phyloP scores from a whole-genome alignment of 2,113 vertebrate genomes.

The Rhodinocichla rosea region DNA sequence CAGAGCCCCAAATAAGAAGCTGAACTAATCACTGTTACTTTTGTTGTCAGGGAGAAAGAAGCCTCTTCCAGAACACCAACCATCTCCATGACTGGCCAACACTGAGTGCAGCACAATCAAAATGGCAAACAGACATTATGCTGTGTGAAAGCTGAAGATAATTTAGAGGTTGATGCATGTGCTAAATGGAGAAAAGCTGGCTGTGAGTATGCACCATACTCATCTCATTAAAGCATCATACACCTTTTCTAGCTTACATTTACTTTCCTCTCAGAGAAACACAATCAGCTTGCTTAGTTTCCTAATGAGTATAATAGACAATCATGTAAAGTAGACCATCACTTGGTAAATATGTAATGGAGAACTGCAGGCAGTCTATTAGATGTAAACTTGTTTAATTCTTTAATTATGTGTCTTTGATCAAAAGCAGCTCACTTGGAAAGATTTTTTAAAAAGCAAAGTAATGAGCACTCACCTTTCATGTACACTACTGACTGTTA shows the following conservation, averaged over 20 bases:
- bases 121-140: conserved; percentile 51
- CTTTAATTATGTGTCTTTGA: conserved; percentile 68
- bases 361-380: conserved; percentile 62
- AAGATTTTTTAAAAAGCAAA: conserved; percentile 9
- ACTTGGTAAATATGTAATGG: conserved; percentile 34
- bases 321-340: conserved; percentile 74
- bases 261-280: conserved; percentile 63
- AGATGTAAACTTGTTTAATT: conserved; percentile 66
- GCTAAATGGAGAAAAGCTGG: conserved; percentile 42
- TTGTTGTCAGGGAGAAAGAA: conserved; percentile 45
- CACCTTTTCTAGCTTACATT: conserved; percentile 56
- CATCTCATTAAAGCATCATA: conserved; percentile 73
- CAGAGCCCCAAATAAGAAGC: conserved; percentile 44
- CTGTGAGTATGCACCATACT: conserved; percentile 68
- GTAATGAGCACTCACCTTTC: conserved; percentile 47
- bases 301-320: conserved; percentile 83
- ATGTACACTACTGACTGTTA: not conserved
- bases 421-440: conserved; percentile 56
- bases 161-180: conserved; percentile 54
- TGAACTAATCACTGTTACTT: conserved; percentile 61
- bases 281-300: conserved; percentile 76
- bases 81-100: conserved; percentile 1
- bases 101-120: conserved; percentile 14
- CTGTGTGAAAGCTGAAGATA: conserved; percentile 30
- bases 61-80: conserved; percentile 17